Evolutionary conservation across 1,140 invertebrate species (phyloP).

Genomic region (Ganaspis sp.): DNA sequence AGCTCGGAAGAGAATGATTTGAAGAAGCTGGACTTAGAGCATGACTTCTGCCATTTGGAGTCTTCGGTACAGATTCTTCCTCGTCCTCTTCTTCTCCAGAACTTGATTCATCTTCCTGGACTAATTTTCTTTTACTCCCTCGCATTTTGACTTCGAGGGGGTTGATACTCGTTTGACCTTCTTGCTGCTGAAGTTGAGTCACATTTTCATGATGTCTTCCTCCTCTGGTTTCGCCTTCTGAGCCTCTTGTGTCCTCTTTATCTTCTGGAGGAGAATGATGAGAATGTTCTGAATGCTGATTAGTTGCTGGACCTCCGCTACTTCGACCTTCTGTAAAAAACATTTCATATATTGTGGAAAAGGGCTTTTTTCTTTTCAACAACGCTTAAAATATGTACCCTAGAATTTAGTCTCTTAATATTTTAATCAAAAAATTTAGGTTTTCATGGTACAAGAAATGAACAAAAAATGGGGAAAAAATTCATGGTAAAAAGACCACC

Average conservation of each 20-base stretch:
- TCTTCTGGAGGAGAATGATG: conserved; percentile 76
- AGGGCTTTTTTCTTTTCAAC: neutral
- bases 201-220: conserved; percentile 76
- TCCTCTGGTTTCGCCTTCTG: conserved; percentile 76
- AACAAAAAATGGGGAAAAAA: neutral
- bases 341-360: neutral
- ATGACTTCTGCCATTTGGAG: conserved; percentile 68
- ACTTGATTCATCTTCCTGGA: conserved; percentile 75
- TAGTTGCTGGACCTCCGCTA: conserved; percentile 78
- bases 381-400: neutral
- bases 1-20: conserved; percentile 69
- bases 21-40: conserved; percentile 81
- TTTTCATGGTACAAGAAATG: too few relatives aligned
- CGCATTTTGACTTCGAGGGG: conserved; percentile 67
- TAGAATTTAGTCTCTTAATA: neutral
- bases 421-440: neutral
- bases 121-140: conserved; percentile 77
- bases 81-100: conserved; percentile 77
- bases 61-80: conserved; percentile 57
- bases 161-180: conserved; percentile 59
- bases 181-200: conserved; percentile 73
- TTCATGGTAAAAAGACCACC: neutral
- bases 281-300: conserved; percentile 76
- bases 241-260: conserved; percentile 76
- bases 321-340: conserved; percentile 76